phyloP scores from a whole-genome alignment of 1,140 invertebrate species.

The silkworm (Bombyx mori) region ASM3026992v2 NC_085128.1:5864001-5864500 shows the following conservation, averaged over 20 bases:
- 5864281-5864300: neutral
- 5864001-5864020: slow-evolving; percentile 3
- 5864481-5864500: too few relatives aligned
- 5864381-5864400: too few relatives aligned
- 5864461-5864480: too few relatives aligned
- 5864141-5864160: slow-evolving; percentile 34
- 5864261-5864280: neutral
- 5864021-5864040: slow-evolving; percentile 10
- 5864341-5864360: too few relatives aligned
- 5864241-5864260: neutral
- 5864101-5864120: slow-evolving; percentile 12
- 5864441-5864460: too few relatives aligned
- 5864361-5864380: too few relatives aligned
- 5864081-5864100: slow-evolving; percentile 15
- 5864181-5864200: slow-evolving; percentile 19
- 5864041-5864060: slow-evolving; percentile 4
- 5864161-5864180: slow-evolving; percentile 24
- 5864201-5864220: neutral
- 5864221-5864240: neutral
- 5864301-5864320: too few relatives aligned
- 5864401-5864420: too few relatives aligned
- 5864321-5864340: too few relatives aligned
- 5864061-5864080: slow-evolving; percentile 14
- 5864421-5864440: too few relatives aligned
- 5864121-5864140: slow-evolving; percentile 21